Evolutionary conservation across 2,888 invertebrate species (phyloP).

Genomic region (Deilephila porcellus): DNA sequence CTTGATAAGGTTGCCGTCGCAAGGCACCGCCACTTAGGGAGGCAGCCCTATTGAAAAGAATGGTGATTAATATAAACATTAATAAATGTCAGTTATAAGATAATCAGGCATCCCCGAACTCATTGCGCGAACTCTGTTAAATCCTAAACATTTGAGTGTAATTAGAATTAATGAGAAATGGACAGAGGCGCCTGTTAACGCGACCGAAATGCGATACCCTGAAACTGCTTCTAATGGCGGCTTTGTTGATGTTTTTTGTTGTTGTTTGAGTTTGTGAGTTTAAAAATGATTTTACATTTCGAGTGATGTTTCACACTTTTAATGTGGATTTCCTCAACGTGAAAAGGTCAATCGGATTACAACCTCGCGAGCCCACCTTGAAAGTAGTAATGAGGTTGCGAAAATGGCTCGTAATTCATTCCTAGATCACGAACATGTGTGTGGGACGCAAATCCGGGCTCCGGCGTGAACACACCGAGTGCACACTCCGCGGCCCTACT

Average conservation of each 20-base stretch:
- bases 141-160: conserved; percentile 66
- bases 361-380: conserved; percentile 52
- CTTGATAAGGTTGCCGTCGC: conserved; percentile 13
- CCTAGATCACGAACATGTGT: conserved; percentile 60
- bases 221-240: conserved; percentile 17
- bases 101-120: conserved; percentile 51
- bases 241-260: conserved; percentile 22
- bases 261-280: conserved; percentile 13
- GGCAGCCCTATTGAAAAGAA: conserved; percentile 14
- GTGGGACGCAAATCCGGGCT: conserved; percentile 61
- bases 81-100: conserved; percentile 41
- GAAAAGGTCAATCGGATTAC: conserved; percentile 48
- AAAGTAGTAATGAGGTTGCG: conserved; percentile 61
- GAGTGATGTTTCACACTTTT: not conserved
- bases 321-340: conserved; percentile 38
- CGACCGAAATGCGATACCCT: conserved; percentile 23
- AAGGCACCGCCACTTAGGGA: conserved; percentile 11
- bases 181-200: conserved; percentile 63
- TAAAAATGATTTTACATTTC: conserved; percentile 3
- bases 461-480: conserved; percentile 42
- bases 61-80: conserved; percentile 19
- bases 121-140: conserved; percentile 55
- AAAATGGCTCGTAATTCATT: conserved; percentile 64
- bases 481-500: conserved; percentile 33
- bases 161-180: conserved; percentile 76